A percentile compares a stretch with the other conserved stretches of the same genome.
Conservation (phyloP, 1,140 invertebrate genomes). For the Nebria ingens region DNA sequence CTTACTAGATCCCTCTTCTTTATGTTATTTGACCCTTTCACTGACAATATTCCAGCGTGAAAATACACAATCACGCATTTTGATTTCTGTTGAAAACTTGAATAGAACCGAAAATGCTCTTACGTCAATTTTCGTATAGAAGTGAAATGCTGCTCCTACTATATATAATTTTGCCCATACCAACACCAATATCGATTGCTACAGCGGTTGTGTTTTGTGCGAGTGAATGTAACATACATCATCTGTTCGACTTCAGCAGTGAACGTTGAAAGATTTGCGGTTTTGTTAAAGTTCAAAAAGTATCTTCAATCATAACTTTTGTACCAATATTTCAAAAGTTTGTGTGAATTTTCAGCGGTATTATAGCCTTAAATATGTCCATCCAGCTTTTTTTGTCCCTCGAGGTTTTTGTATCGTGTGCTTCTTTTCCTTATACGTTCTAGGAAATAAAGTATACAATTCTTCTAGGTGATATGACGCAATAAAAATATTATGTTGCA, state of each 20-base stretch:
- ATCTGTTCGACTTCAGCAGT: slow-evolving; percentile 4
- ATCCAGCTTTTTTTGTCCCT: neutral
- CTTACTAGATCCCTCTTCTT: too few species aligned
- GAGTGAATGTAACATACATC: slow-evolving; percentile 4
- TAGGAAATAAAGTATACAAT: too few species aligned
- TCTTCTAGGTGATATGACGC: too few species aligned
- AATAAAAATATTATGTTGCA: too few species aligned
- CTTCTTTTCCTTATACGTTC: too few species aligned
- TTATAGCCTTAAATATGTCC: slow-evolving; percentile 5
- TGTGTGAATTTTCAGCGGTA: neutral
- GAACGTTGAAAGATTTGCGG: slow-evolving; percentile 5
- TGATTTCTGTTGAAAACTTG: neutral
- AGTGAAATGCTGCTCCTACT: too few species aligned
- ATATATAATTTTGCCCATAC: too few species aligned
- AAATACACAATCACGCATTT: neutral
- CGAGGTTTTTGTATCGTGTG: too few species aligned
- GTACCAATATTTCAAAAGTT: slow-evolving; percentile 8
- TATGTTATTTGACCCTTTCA: too few species aligned
- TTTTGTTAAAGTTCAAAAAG: slow-evolving; percentile 8
- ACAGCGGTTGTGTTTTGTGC: neutral
- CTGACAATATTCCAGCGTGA: neutral
- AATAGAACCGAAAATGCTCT: neutral
- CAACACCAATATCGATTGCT: slow-evolving; percentile 4
- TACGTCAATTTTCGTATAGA: slow-evolving; percentile 2
- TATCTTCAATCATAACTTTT: slow-evolving; percentile 9